These are phyloP conservation scores for Leucophenga maculata DNA, from an alignment of 2,888 invertebrate species.

Conservation along the genomic window DNA sequence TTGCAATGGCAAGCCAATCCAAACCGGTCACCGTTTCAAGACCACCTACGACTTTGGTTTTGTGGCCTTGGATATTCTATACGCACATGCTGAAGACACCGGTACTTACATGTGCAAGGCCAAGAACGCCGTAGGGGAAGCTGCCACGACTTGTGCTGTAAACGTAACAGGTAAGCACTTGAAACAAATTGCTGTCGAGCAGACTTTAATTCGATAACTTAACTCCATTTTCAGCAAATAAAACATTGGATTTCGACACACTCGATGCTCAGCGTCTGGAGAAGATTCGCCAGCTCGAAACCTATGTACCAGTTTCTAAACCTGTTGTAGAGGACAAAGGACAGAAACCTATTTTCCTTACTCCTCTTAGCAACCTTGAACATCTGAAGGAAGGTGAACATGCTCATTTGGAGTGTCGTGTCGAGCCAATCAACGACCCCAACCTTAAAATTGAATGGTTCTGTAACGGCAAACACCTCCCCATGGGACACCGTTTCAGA, in stretches of 20 bases:
- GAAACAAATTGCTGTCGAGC: too few species aligned
- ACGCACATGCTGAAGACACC: constrained; percentile 96
- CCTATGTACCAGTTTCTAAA: constrained; percentile 83
- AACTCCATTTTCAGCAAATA: constrained; percentile 77
- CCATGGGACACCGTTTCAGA: constrained; percentile 90
- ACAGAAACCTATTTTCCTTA: constrained; percentile 92
- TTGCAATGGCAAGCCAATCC: constrained; percentile 93
- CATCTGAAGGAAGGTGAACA: constrained; percentile 91
- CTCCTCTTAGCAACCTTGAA: constrained; percentile 88
- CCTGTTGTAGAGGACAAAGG: constrained; percentile 83
- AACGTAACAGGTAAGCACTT: constrained; percentile 83
- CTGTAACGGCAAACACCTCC: constrained; percentile 92
- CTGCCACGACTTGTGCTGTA: constrained; percentile 92
- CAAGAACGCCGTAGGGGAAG: constrained; percentile 94
- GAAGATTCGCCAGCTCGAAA: constrained; percentile 90
- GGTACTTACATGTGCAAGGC: constrained; percentile 98
- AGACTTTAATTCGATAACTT: neutral
- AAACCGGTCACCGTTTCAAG: constrained; percentile 94
- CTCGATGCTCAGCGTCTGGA: constrained; percentile 90
- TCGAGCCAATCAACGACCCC: constrained; percentile 92
- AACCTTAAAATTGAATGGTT: constrained; percentile 96
- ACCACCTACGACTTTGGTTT: constrained; percentile 98
- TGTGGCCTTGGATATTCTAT: constrained; percentile 95
- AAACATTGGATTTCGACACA: constrained; percentile 89
- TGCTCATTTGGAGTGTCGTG: constrained; percentile 91